These are phyloP conservation scores for Schizotus pectinicornis DNA, from an alignment of 2,888 invertebrate species.

Conservation along the genomic window DNA sequence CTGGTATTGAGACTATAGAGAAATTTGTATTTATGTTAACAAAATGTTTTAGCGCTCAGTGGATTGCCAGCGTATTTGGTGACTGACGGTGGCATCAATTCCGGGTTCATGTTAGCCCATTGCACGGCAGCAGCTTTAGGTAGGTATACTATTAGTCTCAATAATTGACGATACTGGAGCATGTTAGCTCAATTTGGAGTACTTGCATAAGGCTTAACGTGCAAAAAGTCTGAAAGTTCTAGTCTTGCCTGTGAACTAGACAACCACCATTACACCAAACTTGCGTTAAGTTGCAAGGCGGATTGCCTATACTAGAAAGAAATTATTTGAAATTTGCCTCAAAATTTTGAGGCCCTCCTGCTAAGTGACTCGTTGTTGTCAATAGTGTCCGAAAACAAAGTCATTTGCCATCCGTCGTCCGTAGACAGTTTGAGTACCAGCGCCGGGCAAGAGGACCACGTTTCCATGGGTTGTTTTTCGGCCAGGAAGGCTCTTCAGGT, in stretches of 20 bases:
- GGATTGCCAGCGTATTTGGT: constrained; percentile 71
- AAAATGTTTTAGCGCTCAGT: constrained; percentile 56
- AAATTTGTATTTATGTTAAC: background rate
- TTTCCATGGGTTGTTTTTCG: constrained; percentile 72
- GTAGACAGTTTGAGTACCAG: constrained; percentile 71
- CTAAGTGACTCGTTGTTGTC: background rate
- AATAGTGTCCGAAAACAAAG: constrained; percentile 72
- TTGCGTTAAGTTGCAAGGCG: no score
- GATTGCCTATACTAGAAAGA: no score
- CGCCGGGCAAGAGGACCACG: constrained; percentile 73
- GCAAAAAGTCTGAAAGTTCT: no score
- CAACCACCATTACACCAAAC: no score
- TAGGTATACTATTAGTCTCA: no score
- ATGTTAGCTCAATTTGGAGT: no score
- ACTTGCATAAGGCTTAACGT: no score
- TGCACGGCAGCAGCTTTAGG: constrained; percentile 70
- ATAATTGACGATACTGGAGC: no score
- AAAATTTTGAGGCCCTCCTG: background rate
- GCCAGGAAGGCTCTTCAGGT: constrained; percentile 67
- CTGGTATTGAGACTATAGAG: constrained; percentile 53
- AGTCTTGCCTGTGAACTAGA: no score
- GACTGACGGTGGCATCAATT: constrained; percentile 70
- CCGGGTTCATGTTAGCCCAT: constrained; percentile 73
- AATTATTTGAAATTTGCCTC: no score
- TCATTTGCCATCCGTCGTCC: constrained; percentile 70